phyloP scores from a whole-genome alignment of 37 sponge, comb jelly and placozoan species.

The Aplysina aerophoba region DNA sequence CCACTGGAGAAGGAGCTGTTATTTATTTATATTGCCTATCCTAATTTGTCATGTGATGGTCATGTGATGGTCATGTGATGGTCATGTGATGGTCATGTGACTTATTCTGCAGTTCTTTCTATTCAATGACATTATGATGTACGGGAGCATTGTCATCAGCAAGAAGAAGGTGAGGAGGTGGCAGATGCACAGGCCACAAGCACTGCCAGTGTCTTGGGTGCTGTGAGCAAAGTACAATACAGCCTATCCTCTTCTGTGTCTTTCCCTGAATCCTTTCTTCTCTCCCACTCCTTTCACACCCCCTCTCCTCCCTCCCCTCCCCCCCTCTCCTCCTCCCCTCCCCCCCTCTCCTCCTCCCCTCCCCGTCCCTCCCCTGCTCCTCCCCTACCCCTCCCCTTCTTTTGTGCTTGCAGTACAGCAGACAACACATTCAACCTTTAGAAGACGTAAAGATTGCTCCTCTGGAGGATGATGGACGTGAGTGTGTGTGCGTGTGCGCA shows the following conservation, averaged over 20 bases:
- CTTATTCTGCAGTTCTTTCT: slow-evolving; percentile 85
- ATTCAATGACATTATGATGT: slow-evolving; percentile 94
- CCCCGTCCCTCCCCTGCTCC: neutral
- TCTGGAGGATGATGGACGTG: slow-evolving; percentile 82
- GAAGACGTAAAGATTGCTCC: slow-evolving; percentile 75
- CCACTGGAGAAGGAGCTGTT: too few species aligned
- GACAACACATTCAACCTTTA: slow-evolving; percentile 76
- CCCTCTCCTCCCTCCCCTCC: neutral
- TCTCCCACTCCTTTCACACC: neutral
- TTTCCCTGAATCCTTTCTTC: neutral
- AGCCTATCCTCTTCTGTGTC: neutral
- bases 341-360: neutral
- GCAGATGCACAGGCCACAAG: too few species aligned
- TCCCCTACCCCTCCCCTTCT: neutral
- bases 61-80: too few species aligned
- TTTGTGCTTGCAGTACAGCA: slow-evolving; percentile 72
- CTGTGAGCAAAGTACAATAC: neutral
- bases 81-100: neutral
- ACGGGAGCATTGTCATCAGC: slow-evolving; percentile 86
- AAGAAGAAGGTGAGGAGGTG: slow-evolving; percentile 87
- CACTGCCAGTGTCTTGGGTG: neutral
- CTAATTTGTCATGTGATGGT: neutral
- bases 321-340: neutral
- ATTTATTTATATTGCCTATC: too few species aligned
- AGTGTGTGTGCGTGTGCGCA: slow-evolving; percentile 25